phyloP scores from a whole-genome alignment of 2,888 invertebrate genomes.

The Drosophila multiciliata region DNA sequence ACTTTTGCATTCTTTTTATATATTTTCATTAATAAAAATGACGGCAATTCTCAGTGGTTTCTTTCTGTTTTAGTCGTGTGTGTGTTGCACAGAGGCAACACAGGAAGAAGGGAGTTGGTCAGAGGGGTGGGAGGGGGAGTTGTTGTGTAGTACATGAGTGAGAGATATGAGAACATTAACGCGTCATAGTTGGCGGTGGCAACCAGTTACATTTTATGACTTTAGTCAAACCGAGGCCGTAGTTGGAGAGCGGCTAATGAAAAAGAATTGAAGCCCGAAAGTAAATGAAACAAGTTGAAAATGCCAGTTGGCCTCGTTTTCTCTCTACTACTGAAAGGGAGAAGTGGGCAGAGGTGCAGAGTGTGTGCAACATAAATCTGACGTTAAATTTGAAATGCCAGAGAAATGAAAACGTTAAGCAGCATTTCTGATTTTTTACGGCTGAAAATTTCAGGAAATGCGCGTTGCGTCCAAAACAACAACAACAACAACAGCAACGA shows the following conservation, averaged over 20 bases:
- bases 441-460: constrained; percentile 61
- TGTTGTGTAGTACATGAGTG: constrained; percentile 34
- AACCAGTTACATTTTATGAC: constrained; percentile 78
- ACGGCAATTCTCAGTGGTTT: constrained; percentile 45
- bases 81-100: constrained; percentile 39
- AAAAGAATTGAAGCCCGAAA: constrained; percentile 71
- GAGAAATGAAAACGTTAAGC: constrained; percentile 65
- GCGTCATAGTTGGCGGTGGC: constrained; percentile 54
- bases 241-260: constrained; percentile 72
- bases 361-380: constrained; percentile 45
- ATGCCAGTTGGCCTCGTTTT: constrained; percentile 50
- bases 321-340: neutral
- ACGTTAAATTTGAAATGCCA: constrained; percentile 60
- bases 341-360: neutral
- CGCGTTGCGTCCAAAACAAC: constrained; percentile 18
- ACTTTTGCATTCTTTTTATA: constrained; percentile 56
- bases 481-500: neutral
- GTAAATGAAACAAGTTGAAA: constrained; percentile 70
- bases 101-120: neutral
- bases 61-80: constrained; percentile 8
- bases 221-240: constrained; percentile 53
- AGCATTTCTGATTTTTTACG: constrained; percentile 62
- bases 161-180: constrained; percentile 70
- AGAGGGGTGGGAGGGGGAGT: neutral
- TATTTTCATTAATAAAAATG: constrained; percentile 75